phyloP scores from a whole-genome alignment of 2,113 vertebrate species.

The Galemys pyrenaicus region DNA sequence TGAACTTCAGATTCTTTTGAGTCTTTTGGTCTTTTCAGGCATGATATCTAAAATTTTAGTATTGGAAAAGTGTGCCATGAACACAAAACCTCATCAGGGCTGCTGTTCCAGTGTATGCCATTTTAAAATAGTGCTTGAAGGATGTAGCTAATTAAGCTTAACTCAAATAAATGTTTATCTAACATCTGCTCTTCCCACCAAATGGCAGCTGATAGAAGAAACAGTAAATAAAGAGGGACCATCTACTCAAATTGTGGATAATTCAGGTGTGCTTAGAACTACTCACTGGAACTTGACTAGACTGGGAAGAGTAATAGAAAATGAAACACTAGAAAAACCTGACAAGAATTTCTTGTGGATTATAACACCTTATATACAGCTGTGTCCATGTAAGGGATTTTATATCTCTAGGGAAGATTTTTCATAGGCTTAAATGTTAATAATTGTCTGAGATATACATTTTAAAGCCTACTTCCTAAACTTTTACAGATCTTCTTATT shows the following conservation, averaged over 20 bases:
- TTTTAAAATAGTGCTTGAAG: slow-evolving; percentile 57
- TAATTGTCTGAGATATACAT: slow-evolving; percentile 36
- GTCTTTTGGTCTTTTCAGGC: not conserved
- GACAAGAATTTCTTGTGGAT: not conserved
- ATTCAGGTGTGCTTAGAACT: not conserved
- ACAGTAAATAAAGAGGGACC: not conserved
- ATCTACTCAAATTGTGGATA: not conserved
- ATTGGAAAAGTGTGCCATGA: not conserved
- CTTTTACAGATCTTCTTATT: not conserved
- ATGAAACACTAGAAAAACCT: not conserved
- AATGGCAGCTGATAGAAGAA: slow-evolving; percentile 26
- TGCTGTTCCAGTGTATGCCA: slow-evolving; percentile 27
- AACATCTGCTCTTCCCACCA: slow-evolving; percentile 55
- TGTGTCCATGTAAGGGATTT: not conserved
- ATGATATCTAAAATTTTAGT: not conserved
- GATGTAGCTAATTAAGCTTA: slow-evolving; percentile 63
- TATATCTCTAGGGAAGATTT: not conserved
- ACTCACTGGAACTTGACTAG: not conserved
- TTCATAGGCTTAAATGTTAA: slow-evolving; percentile 34
- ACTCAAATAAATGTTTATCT: slow-evolving; percentile 65
- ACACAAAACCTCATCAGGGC: slow-evolving; percentile 42
- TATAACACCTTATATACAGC: not conserved
- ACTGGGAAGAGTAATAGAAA: not conserved
- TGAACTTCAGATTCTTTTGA: not conserved
- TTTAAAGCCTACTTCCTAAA: slow-evolving; percentile 19